Base-by-base conservation (phyloP, 30 jellyfish, hydroid and myxozoan genomes). In the Chironex yamaguchii region DNA sequence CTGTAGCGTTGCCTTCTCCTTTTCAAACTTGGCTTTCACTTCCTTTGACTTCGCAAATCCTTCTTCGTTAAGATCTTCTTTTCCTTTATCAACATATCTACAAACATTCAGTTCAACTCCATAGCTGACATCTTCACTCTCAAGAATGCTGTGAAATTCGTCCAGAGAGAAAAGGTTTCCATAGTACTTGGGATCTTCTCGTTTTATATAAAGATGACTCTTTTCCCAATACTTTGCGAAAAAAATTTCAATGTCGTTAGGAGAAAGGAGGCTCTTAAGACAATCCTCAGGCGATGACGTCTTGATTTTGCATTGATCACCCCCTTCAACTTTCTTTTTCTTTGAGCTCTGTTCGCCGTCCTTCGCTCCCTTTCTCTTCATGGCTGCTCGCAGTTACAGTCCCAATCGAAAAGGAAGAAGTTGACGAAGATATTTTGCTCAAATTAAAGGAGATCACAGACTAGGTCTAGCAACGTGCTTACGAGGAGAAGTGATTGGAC, bases 81-180 rank as follows among this genome's bases (percentile, higher is more conserved):
- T 94, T 82, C 71, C 90, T 21, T 90, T 96, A 69, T 94, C 94
- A 24, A 94, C 92, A 78, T 68, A 94, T 51, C 95, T 71, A 82
- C 96, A 82, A 21, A 74, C 95, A 53, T 94, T 89, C 79, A 94
- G 48, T 70, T 94, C 99, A 25, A 89, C 31, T 71, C 89, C 99
- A 62, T 90, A 94, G 25, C 35, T 28, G 63, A 94, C 25, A 20
- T 63, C 80, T 30, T 94, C 65, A 32, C 73, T 64, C 12, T 65
- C 89, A 3, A 89, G 52, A 1, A 94, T 73, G 26, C 70, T 84
- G 52, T 72, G 26, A 32, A 94, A 21, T n/a, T 33, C 49, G 1
- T 70, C 91, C 54, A 73, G 42, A 13, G 67, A 54, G 66, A 94
- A 84, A n/a, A 94, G 6, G 36, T 84, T 68, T 0, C 97, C 97